These are phyloP conservation scores for Colaptes auratus DNA, from an alignment of 2,113 vertebrate species.

Conservation along the genomic window DNA sequence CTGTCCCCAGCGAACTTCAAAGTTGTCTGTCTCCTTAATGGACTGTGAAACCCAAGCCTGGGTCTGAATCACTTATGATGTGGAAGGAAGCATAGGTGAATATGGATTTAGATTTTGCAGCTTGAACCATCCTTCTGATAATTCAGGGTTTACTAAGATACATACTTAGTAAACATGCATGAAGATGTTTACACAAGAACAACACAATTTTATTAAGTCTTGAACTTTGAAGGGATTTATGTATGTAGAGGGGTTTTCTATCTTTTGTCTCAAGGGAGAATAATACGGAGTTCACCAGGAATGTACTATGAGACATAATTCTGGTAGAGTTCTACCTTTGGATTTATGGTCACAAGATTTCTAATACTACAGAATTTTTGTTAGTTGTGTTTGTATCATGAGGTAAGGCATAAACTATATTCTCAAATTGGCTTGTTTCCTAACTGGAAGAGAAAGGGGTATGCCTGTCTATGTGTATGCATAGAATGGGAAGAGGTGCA, in stretches of 20 bases:
- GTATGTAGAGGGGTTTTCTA: background rate
- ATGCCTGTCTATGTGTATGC: background rate
- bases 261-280: background rate
- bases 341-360: background rate
- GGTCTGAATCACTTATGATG: background rate
- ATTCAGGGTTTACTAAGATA: background rate
- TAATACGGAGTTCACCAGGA: background rate
- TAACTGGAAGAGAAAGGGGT: background rate
- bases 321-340: background rate
- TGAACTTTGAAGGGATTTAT: background rate
- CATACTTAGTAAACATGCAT: background rate
- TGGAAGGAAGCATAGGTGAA: background rate
- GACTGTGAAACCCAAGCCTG: constrained; percentile 14
- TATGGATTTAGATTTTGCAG: background rate
- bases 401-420: background rate
- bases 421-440: background rate
- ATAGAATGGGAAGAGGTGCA: background rate
- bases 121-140: background rate
- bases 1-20: background rate
- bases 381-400: background rate
- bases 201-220: background rate
- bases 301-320: background rate
- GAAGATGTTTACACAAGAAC: background rate
- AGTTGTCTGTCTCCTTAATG: constrained; percentile 30
- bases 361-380: background rate